Conservation (phyloP, 2,888 invertebrate genomes). For the Synanthedon formicaeformis region DNA sequence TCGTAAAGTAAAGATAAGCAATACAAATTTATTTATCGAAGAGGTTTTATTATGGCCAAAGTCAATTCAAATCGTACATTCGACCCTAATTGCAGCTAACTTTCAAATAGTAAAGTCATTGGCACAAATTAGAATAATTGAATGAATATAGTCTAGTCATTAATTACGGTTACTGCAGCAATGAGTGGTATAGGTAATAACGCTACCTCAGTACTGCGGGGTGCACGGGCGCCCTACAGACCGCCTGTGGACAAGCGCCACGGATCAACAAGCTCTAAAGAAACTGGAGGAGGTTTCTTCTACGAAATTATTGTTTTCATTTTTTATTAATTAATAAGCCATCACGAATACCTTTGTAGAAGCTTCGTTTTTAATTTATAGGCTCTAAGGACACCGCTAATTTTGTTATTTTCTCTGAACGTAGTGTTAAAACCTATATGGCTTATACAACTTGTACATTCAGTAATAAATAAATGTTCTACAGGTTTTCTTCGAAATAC, state of each 20-base stretch:
- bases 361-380: neutral
- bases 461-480: too few relatives aligned
- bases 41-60: too few relatives aligned
- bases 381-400: neutral
- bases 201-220: constrained; percentile 12
- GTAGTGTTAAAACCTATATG: too few relatives aligned
- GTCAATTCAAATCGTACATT: too few relatives aligned
- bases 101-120: constrained; percentile 4
- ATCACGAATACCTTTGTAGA: neutral
- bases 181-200: constrained; percentile 15
- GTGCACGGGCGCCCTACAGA: constrained; percentile 14
- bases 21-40: too few relatives aligned
- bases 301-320: neutral
- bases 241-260: constrained; percentile 11
- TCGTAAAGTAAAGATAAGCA: too few relatives aligned
- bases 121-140: constrained; percentile 5
- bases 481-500: too few relatives aligned
- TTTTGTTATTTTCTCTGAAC: too few relatives aligned
- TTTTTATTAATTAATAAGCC: neutral
- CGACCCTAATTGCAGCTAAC: too few relatives aligned
- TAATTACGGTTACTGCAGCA: constrained; percentile 18
- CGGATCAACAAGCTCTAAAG: constrained; percentile 7
- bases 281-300: constrained; percentile 8
- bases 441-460: too few relatives aligned
- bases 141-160: constrained; percentile 12